Evolutionary conservation across 1,140 invertebrate genomes (phyloP).

Genomic region (Ceratosolen solmsi): DNA sequence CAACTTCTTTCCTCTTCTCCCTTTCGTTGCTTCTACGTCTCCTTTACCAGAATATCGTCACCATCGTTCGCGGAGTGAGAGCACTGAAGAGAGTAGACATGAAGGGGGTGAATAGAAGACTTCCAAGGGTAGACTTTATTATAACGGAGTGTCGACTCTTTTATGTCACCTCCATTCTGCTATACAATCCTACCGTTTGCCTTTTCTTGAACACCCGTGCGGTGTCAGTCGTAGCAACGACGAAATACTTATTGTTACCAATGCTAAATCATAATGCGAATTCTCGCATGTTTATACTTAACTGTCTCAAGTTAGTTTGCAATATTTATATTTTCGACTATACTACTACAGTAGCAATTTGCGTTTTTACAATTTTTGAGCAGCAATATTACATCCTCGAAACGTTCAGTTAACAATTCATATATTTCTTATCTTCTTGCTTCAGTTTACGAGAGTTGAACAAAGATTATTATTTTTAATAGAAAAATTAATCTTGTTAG

Average conservation of each 20-base stretch:
- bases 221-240: not conserved
- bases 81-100: slow-evolving; percentile 11
- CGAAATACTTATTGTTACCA: slow-evolving; percentile 16
- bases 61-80: not conserved
- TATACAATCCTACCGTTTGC: not conserved
- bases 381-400: not conserved
- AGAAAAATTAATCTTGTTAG: too few species aligned
- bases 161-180: slow-evolving; percentile 59
- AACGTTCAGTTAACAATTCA: not conserved
- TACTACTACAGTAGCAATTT: not conserved
- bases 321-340: slow-evolving; percentile 1
- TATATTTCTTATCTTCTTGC: not conserved
- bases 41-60: not conserved
- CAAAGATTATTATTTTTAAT: too few species aligned
- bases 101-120: slow-evolving; percentile 49
- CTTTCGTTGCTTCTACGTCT: slow-evolving; percentile 32
- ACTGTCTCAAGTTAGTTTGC: slow-evolving; percentile 5
- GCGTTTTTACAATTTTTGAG: slow-evolving; percentile 34
- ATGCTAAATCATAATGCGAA: slow-evolving; percentile 34
- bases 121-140: slow-evolving; percentile 71
- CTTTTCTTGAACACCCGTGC: not conserved
- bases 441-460: too few species aligned
- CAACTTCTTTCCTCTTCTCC: slow-evolving; percentile 51
- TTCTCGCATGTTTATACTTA: slow-evolving; percentile 7
- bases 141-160: slow-evolving; percentile 73